Conservation (phyloP, 2,113 vertebrate genomes). For the Hepsetus odoe region DNA sequence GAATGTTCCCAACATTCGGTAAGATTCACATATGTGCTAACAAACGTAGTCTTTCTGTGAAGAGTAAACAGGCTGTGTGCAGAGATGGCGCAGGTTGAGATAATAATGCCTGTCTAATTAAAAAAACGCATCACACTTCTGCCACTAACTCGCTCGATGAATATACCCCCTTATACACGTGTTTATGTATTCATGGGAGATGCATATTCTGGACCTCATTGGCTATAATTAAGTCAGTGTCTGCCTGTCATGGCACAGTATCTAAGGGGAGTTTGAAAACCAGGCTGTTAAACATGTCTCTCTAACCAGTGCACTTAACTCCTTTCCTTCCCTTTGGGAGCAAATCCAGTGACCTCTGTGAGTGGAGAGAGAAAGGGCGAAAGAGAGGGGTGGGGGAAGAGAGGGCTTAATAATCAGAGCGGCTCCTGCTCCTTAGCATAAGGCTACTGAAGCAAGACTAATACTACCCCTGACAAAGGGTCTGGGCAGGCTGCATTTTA, state of each 20-base stretch:
- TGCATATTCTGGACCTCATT: conserved; percentile 66
- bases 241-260: conserved; percentile 69
- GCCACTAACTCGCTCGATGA: conserved; percentile 9
- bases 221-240: conserved; percentile 76
- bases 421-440: conserved; percentile 57
- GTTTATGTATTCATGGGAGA: conserved; percentile 63
- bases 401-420: conserved; percentile 69
- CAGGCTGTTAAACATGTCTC: conserved; percentile 74
- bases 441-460: conserved; percentile 71
- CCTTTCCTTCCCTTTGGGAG: conserved; percentile 68
- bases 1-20: neutral
- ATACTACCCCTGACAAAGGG: conserved; percentile 65
- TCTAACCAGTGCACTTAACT: conserved; percentile 73
- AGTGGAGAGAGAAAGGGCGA: neutral
- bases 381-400: neutral
- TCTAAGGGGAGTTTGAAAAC: conserved; percentile 70
- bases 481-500: conserved; percentile 65
- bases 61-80: conserved; percentile 24
- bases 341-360: conserved; percentile 71
- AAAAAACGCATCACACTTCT: conserved; percentile 40
- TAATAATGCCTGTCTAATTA: conserved; percentile 31
- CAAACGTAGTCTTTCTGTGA: conserved; percentile 36
- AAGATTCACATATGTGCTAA: conserved; percentile 23
- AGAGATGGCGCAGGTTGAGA: conserved; percentile 22
- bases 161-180: conserved; percentile 13